Evolutionary conservation across 1,140 invertebrate genomes (phyloP).

Genomic region (Cyrtorhinus lividipennis): DNA sequence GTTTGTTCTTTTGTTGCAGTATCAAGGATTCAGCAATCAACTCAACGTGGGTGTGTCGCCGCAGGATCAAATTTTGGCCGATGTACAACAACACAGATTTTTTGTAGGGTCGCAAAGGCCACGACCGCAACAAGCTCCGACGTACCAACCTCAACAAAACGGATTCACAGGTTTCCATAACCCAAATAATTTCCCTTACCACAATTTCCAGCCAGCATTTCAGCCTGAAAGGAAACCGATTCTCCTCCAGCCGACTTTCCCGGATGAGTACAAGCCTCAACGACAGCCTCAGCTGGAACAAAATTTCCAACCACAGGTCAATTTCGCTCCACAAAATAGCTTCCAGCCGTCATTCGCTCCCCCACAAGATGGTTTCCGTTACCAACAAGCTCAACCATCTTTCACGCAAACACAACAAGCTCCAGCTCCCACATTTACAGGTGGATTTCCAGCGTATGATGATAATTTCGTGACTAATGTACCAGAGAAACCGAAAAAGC

Average conservation of each 20-base stretch:
- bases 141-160: background rate
- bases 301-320: background rate
- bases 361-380: conserved; percentile 5
- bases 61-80: conserved; percentile 26
- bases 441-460: conserved; percentile 21
- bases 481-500: conserved; percentile 26
- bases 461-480: conserved; percentile 23
- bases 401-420: conserved; percentile 15
- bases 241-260: conserved; percentile 2
- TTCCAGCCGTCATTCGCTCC: conserved; percentile 28
- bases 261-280: conserved; percentile 12
- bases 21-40: conserved; percentile 21
- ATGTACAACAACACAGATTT: conserved; percentile 26
- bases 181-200: conserved; percentile 23
- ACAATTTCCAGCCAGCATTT: conserved; percentile 22
- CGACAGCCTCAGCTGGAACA: conserved; percentile 26
- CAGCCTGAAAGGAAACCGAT: conserved; percentile 22
- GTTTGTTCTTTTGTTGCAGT: conserved; percentile 23
- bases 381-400: conserved; percentile 27
- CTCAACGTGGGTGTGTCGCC: conserved; percentile 24
- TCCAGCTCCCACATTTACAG: conserved; percentile 10
- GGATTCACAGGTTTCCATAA: conserved; percentile 30
- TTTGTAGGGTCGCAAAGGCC: conserved; percentile 2
- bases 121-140: background rate
- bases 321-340: background rate